A percentile compares a stretch with the other conserved stretches of the same genome.
phyloP scores from a whole-genome alignment of 2,113 vertebrate species.

The Protobothrops mucrosquamatus region DNA sequence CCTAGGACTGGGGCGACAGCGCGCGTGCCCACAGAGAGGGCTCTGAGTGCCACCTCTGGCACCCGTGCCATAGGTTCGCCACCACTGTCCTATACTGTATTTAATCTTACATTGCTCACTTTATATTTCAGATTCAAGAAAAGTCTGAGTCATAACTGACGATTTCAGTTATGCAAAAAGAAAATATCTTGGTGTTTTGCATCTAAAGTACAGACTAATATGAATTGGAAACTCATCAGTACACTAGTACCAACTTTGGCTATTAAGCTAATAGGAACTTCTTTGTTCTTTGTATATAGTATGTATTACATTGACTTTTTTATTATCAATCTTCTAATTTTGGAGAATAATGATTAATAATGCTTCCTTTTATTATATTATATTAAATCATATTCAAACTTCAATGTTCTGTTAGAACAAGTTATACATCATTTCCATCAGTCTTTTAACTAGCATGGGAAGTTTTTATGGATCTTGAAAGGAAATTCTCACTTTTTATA shows the following conservation, averaged over 20 bases:
- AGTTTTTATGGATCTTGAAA: background rate
- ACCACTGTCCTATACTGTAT: background rate
- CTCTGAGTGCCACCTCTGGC: no score
- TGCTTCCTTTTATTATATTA: no score
- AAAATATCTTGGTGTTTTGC: background rate
- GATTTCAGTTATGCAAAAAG: background rate
- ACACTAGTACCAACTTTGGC: background rate
- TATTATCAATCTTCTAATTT: background rate
- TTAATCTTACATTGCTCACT: background rate
- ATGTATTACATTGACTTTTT: background rate
- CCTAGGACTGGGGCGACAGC: no score
- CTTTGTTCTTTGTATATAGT: slow-evolving; percentile 10
- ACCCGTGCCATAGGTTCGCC: no score
- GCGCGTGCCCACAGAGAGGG: no score
- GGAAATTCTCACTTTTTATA: background rate
- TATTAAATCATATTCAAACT: background rate
- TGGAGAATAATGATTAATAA: background rate
- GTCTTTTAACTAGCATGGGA: background rate
- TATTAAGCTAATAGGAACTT: slow-evolving; percentile 4
- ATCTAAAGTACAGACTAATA: background rate
- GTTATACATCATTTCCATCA: background rate
- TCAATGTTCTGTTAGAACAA: background rate
- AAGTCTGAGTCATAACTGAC: background rate
- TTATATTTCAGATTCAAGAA: background rate
- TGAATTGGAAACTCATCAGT: background rate